Conservation (phyloP, 2,888 invertebrate species). For the Drosophila monieri region DNA sequence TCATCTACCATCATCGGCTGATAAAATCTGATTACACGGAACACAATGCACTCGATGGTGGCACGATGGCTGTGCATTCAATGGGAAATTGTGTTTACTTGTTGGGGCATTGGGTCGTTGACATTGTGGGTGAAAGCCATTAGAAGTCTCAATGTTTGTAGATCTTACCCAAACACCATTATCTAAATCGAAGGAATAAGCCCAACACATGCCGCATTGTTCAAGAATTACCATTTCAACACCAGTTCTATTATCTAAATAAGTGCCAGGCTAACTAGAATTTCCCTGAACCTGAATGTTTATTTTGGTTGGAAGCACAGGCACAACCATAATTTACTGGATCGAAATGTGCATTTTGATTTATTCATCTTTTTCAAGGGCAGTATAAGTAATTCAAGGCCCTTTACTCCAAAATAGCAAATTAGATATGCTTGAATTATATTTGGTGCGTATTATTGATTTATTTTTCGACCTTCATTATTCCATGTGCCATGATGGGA, state of each 20-base stretch:
- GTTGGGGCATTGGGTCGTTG: constrained; percentile 27
- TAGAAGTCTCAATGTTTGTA: constrained; percentile 8
- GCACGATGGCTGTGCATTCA: constrained; percentile 1
- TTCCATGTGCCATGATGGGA: constrained; percentile 35
- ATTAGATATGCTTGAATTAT: constrained; percentile 6
- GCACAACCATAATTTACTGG: neutral
- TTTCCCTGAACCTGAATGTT: neutral
- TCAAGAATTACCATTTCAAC: neutral
- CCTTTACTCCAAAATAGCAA: neutral
- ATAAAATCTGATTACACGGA: constrained; percentile 31
- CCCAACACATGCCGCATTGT: neutral
- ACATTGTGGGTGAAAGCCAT: constrained; percentile 9
- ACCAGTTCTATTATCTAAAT: constrained; percentile 1
- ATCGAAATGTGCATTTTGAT: constrained; percentile 2
- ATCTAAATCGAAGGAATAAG: constrained; percentile 1
- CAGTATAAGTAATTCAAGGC: neutral
- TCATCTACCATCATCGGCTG: neutral
- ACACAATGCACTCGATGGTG: constrained; percentile 16
- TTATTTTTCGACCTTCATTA: constrained; percentile 23
- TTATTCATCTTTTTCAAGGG: neutral
- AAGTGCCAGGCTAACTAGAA: neutral
- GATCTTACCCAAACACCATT: neutral
- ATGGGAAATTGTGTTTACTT: constrained; percentile 2
- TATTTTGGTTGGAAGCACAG: neutral
- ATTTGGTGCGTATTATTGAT: constrained; percentile 35